A percentile compares a stretch with the other conserved stretches of the same genome.
Conservation (phyloP, 2,113 vertebrate species). For the Cryptomyrus ogoouensis region DNA sequence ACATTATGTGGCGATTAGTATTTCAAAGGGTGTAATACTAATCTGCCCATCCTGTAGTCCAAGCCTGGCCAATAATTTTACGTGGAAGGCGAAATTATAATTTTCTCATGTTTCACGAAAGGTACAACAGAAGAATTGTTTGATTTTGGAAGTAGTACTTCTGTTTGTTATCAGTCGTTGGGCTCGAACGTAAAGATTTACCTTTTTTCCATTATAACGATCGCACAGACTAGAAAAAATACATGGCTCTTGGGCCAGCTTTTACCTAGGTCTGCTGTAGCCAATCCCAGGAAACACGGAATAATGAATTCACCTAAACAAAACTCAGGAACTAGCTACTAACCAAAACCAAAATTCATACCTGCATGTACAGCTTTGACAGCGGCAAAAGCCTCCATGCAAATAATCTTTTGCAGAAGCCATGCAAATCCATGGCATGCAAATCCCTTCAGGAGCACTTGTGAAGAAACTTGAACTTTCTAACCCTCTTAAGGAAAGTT, state of each 20-base stretch:
- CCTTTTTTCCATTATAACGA: neutral
- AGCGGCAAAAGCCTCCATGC: slow-evolving; percentile 18
- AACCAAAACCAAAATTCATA: slow-evolving; percentile 4
- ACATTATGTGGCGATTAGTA: neutral
- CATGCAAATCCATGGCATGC: slow-evolving; percentile 25
- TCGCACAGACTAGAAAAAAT: neutral
- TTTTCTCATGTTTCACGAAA: neutral
- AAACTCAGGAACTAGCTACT: neutral
- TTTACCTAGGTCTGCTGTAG: neutral
- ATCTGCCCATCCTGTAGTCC: neutral
- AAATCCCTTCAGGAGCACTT: slow-evolving; percentile 12
- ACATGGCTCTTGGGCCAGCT: neutral
- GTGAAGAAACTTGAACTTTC: neutral
- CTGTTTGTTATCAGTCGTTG: neutral
- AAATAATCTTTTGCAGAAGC: slow-evolving; percentile 19
- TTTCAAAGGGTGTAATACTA: neutral
- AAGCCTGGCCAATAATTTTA: neutral
- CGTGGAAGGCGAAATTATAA: neutral
- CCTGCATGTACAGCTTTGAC: neutral
- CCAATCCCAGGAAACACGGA: neutral
- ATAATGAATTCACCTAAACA: neutral
- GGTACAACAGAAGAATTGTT: neutral
- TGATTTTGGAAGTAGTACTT: neutral
- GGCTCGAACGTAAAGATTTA: neutral
- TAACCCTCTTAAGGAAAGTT: neutral